phyloP scores from a whole-genome alignment of 2,888 invertebrate species.

The Heteromyza rotundicornis region DNA sequence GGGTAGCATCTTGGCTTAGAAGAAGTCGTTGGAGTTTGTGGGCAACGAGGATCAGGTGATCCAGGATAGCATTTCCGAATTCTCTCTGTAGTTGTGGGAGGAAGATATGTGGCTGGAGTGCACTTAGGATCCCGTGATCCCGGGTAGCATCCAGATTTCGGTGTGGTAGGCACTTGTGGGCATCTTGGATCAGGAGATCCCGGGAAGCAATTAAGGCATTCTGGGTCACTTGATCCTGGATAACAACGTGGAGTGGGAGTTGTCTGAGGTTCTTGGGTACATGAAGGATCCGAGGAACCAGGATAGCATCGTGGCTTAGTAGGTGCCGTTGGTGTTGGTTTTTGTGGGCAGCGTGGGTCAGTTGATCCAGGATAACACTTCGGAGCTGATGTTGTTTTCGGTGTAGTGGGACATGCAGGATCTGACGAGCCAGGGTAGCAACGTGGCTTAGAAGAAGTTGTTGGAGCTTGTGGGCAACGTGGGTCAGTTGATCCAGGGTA shows the following conservation, averaged over 20 bases:
- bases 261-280: conserved; percentile 37
- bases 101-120: conserved; percentile 32
- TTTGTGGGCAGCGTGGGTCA: conserved; percentile 53
- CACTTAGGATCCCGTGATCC: conserved; percentile 16
- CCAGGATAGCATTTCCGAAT: conserved; percentile 53
- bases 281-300: conserved; percentile 48
- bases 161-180: no score
- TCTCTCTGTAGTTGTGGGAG: conserved; percentile 37
- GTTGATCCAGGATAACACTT: conserved; percentile 53
- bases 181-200: conserved; percentile 16
- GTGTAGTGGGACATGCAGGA: conserved; percentile 35
- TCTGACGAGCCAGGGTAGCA: conserved; percentile 52
- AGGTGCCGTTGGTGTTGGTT: neutral
- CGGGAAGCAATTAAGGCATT: neutral
- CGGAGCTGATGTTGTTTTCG: conserved; percentile 43
- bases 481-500: conserved; percentile 47
- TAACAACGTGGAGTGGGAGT: conserved; percentile 40
- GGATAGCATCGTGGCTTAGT: conserved; percentile 50
- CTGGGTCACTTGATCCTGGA: conserved; percentile 48
- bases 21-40: conserved; percentile 37
- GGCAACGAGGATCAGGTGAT: conserved; percentile 50
- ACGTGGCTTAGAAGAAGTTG: conserved; percentile 20
- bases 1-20: conserved; percentile 42
- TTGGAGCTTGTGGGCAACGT: conserved; percentile 38
- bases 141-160: no score